Conservation (phyloP, 1,140 invertebrate genomes). For the Proales similis region DNA sequence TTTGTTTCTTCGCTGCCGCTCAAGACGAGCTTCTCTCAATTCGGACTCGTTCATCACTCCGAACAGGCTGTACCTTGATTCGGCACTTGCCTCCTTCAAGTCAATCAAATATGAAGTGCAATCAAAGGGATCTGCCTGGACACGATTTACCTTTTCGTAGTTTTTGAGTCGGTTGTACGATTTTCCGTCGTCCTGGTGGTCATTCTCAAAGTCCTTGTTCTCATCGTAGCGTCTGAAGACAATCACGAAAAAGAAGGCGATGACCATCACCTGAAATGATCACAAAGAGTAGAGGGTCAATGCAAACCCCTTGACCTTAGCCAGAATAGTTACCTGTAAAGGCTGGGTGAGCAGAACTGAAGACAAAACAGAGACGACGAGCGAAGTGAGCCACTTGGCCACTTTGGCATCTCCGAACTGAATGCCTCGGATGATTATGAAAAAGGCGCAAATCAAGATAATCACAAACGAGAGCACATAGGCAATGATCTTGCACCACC, state of each 20-base stretch:
- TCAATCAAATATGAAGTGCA: conserved; percentile 41
- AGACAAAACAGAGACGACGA: conserved; percentile 57
- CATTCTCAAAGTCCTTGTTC: conserved; percentile 53
- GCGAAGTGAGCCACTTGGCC: conserved; percentile 58
- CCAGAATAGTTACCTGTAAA: conserved; percentile 55
- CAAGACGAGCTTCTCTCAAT: conserved; percentile 49
- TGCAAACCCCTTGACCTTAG: conserved; percentile 56
- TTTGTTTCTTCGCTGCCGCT: conserved; percentile 53
- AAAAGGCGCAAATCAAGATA: conserved; percentile 53
- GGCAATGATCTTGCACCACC: conserved; percentile 55
- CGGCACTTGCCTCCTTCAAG: conserved; percentile 55
- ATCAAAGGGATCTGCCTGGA: not conserved
- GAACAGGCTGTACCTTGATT: conserved; percentile 53
- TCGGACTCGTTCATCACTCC: conserved; percentile 48
- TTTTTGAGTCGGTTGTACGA: conserved; percentile 40
- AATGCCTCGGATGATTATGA: conserved; percentile 58
- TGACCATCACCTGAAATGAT: conserved; percentile 46
- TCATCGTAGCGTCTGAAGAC: conserved; percentile 54
- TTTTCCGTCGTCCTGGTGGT: conserved; percentile 54
- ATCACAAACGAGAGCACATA: conserved; percentile 54
- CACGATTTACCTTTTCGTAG: conserved; percentile 45
- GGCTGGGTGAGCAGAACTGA: conserved; percentile 59
- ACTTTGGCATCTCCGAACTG: conserved; percentile 58
- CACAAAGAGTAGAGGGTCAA: conserved; percentile 50
- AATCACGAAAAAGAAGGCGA: conserved; percentile 55